phyloP scores from a whole-genome alignment of 2,113 vertebrate genomes.

The Coptodon bakossiorum region DNA sequence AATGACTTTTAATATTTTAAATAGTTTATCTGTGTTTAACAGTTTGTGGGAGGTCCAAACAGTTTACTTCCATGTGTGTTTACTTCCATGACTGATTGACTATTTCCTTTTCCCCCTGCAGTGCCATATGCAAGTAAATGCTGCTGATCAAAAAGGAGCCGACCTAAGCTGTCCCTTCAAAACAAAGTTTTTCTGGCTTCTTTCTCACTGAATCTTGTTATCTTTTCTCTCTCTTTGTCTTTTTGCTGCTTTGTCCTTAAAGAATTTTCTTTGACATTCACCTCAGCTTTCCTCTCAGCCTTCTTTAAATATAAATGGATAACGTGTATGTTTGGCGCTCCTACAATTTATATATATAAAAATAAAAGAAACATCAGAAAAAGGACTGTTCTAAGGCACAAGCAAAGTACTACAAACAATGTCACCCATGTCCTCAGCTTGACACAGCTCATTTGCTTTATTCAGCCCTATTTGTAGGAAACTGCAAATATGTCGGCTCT shows the following conservation, averaged over 20 bases:
- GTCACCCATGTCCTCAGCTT: not conserved
- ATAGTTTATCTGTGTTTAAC: not conserved
- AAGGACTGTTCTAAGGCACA: not conserved
- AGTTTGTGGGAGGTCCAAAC: not conserved
- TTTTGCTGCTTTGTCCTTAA: not conserved
- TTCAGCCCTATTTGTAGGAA: not conserved
- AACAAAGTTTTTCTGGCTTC: not conserved
- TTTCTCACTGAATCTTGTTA: not conserved
- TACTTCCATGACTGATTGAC: not conserved
- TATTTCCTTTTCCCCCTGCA: not conserved
- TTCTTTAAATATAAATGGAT: not conserved
- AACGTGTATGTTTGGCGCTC: accelerated
- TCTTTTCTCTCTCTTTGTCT: not conserved
- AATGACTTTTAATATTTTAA: not conserved
- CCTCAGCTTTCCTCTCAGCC: not conserved
- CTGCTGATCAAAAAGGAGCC: not conserved
- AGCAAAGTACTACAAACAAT: not conserved
- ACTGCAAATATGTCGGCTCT: not conserved
- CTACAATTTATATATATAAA: not conserved
- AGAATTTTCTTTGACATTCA: not conserved
- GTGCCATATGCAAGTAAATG: not conserved
- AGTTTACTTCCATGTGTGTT: not conserved
- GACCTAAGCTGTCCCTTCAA: not conserved
- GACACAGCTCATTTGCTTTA: not conserved
- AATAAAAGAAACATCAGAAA: not conserved